Conservation (phyloP, 2,888 invertebrate species). For the Gnatocerus cornutus region DNA sequence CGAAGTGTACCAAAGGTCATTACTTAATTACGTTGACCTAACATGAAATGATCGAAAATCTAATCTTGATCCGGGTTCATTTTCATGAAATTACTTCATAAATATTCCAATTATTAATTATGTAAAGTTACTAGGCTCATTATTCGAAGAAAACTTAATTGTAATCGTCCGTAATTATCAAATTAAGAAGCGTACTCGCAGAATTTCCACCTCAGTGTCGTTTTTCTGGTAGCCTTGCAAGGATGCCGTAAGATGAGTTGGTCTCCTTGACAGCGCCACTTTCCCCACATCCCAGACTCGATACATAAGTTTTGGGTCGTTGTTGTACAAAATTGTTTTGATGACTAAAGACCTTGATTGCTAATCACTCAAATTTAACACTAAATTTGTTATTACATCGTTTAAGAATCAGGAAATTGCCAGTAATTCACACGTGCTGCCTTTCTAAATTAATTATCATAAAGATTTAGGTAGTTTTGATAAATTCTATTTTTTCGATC, state of each 20-base stretch:
- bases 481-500: slow-evolving; percentile 2
- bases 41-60: neutral
- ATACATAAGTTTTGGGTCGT: slow-evolving; percentile 40
- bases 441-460: slow-evolving; percentile 31
- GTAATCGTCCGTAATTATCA: neutral
- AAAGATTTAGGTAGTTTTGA: neutral
- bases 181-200: neutral
- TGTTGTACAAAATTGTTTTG: slow-evolving; percentile 10
- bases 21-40: slow-evolving; percentile 4
- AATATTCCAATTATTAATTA: neutral
- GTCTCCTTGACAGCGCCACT: slow-evolving; percentile 43
- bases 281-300: slow-evolving; percentile 28
- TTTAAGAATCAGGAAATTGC: slow-evolving; percentile 20
- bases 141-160: neutral
- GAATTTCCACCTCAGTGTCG: no score
- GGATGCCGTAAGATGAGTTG: slow-evolving; percentile 46
- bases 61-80: neutral
- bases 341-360: slow-evolving; percentile 5
- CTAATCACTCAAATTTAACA: slow-evolving; percentile 14
- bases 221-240: slow-evolving; percentile 42
- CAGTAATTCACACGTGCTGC: slow-evolving; percentile 32
- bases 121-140: neutral
- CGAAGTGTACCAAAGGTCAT: neutral
- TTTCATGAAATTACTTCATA: neutral
- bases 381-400: slow-evolving; percentile 2